Evolutionary conservation across 2,113 vertebrate genomes (phyloP), one percentile per base, ranked within the genome.

Genomic region (Planiliza haematocheilus): DNA sequence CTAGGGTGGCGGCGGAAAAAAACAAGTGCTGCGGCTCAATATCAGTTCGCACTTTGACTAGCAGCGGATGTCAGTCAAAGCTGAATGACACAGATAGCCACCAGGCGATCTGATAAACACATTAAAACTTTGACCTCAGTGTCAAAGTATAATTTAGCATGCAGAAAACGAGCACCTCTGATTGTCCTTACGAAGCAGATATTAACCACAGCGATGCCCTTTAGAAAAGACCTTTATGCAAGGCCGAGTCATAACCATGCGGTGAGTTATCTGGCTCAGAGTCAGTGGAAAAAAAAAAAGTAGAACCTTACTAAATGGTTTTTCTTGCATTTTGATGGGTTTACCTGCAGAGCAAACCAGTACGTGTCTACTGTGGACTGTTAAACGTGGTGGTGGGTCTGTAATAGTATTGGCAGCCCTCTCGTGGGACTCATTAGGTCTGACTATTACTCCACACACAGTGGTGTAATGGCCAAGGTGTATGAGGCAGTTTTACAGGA

Each of bases 341-440:
- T 76, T 62, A 83, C 81, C 49, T 65, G 56, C 55, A 68, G 71
- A 67, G 62, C 53, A 61, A 56, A 20, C 17, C 61, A 51, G 55
- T 43, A 55, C 34, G 68, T 51, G 52, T 57, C 62, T 50, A 58
- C 58, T 36, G 77, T 57, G 2, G 52, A 65, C 61, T 21, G 67
- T 75, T 70, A 67, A 80, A 79, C 82, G 42, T 70, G 49, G 59
- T n/a, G 72, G 65, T 65, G 64, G 81, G 74, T 74, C 70, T 4
- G 7, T 83, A 83, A 83, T 81, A 78, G 74, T 75, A 77, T 85
- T 69, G 85, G 72, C 81, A 79, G 85, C 38, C 52, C 2, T 79
- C 85, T 78, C 76, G 0, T 16, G 85, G 82, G 88, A 81, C 80
- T 90, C 86, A 86, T 90, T 89, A 83, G 70, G 74, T n/a, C 62